Percentiles rank a stretch among this genome's conserved stretches.
phyloP scores from a whole-genome alignment of 2,113 vertebrate genomes.

The Protobothrops mucrosquamatus region DNA sequence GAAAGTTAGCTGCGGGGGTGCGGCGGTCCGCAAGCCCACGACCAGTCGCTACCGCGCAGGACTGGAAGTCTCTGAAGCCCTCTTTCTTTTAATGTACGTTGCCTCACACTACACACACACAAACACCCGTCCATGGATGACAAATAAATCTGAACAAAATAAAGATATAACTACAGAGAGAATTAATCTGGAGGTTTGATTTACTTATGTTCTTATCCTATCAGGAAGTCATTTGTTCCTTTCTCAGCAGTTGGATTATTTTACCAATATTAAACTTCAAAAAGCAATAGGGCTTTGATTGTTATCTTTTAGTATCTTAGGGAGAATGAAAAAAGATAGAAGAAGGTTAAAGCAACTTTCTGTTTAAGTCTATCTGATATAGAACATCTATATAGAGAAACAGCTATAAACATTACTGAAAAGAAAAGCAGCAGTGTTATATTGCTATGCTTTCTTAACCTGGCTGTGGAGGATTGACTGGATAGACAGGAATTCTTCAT shows the following conservation, averaged over 20 bases:
- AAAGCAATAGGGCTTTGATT: conserved; percentile 43
- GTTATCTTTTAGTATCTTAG: conserved; percentile 39
- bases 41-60: too few relatives aligned
- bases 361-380: conserved; percentile 25
- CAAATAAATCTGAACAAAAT: rapidly evolving
- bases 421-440: conserved; percentile 25
- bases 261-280: conserved; percentile 38
- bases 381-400: conserved; percentile 31
- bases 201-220: conserved; percentile 22
- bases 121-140: neutral
- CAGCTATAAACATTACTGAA: conserved; percentile 17
- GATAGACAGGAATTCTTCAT: neutral
- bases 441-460: conserved; percentile 21
- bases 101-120: neutral
- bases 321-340: conserved; percentile 38
- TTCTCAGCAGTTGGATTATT: conserved; percentile 39
- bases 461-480: conserved; percentile 18
- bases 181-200: neutral
- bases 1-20: too few relatives aligned
- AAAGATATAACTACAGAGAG: neutral
- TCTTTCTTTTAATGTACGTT: neutral
- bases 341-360: conserved; percentile 39
- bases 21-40: too few relatives aligned
- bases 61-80: too few relatives aligned
- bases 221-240: conserved; percentile 47